Base-by-base conservation (phyloP, 1,140 invertebrate genomes). In the Drosophila kurseongensis region DNA sequence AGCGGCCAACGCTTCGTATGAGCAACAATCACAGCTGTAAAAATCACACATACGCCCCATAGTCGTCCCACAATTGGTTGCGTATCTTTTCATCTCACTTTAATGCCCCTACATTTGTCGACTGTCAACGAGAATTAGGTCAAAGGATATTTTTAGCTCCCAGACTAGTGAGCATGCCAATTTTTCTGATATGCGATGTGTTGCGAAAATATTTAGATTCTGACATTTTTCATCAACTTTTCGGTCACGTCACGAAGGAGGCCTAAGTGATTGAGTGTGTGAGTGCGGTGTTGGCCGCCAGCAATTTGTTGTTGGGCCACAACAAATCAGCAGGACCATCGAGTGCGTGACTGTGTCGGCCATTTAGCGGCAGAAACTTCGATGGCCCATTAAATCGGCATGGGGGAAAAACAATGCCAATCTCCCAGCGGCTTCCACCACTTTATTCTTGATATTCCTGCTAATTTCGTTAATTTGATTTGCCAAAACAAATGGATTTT, bases 61-160 rank as follows among this genome's bases (percentile, higher is more conserved):
- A 42, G 68, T 32, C 60, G 29, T 29, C 38, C 40, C 38, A 52
- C 65, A 66, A 66, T 68, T 68, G 65, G 63, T 55, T 76, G 50
- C 55, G 48, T 60, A 54, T 69, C 56, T 61, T 58, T 61, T 78
- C 48, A 62, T 80, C 63, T 56, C 57, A 57, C 58, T 60, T 60
- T 67, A 58, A 88, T 84, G 80, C 52, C 55, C 50, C 52, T 23
- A 61, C 84, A 86, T 89, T 83, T 86, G 83, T 89, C 60, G 71
- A 76, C 81, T 85, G 82, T 85, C 84, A 89, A 51, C 85, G 59
- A 52, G 76, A 89, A 84, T 90, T 89, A 74, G 84, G 84, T 89
- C 84, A 88, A 77, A 66, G 84, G 54, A 80, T 88, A 88, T 88
- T 88, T 88, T 89, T 88, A 88, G 83, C 55, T 32, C 42, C 38